Percentiles rank a stretch among this genome's conserved stretches.
Evolutionary conservation across 2,113 vertebrate genomes (phyloP).

Genomic region (Carassius auratus): DNA sequence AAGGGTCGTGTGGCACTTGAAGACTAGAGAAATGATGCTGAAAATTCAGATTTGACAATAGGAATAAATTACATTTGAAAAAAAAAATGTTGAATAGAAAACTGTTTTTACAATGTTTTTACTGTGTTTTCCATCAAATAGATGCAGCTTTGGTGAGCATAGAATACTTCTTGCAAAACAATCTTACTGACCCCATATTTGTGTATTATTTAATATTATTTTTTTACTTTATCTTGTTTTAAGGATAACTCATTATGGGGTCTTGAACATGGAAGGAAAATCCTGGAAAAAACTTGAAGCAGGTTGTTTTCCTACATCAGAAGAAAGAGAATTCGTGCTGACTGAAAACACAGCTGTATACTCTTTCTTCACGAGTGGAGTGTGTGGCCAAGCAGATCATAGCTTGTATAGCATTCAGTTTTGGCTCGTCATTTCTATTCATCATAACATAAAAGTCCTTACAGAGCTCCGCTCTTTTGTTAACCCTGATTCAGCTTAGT

Average conservation of each 20-base stretch:
- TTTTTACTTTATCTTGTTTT: no score
- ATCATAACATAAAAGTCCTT: slow-evolving; percentile 10
- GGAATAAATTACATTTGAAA: no score
- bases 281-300: neutral
- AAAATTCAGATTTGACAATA: neutral
- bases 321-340: slow-evolving; percentile 8
- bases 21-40: neutral
- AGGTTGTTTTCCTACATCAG: slow-evolving; percentile 18
- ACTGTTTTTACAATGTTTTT: no score
- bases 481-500: slow-evolving; percentile 33
- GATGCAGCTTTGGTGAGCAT: no score
- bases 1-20: neutral
- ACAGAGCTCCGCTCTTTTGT: slow-evolving; percentile 9
- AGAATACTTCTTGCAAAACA: no score
- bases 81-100: no score
- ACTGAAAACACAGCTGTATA: slow-evolving; percentile 16
- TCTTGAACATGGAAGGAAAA: neutral
- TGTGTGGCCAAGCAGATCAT: slow-evolving; percentile 25
- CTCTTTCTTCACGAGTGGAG: neutral
- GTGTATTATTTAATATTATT: no score
- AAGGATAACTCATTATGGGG: neutral
- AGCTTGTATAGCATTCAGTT: neutral
- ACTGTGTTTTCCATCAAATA: no score
- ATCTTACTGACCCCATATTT: no score
- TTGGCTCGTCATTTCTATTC: slow-evolving; percentile 15